Evolutionary conservation across 1,140 invertebrate genomes (phyloP).

Genomic region (Globodera rostochiensis): DNA sequence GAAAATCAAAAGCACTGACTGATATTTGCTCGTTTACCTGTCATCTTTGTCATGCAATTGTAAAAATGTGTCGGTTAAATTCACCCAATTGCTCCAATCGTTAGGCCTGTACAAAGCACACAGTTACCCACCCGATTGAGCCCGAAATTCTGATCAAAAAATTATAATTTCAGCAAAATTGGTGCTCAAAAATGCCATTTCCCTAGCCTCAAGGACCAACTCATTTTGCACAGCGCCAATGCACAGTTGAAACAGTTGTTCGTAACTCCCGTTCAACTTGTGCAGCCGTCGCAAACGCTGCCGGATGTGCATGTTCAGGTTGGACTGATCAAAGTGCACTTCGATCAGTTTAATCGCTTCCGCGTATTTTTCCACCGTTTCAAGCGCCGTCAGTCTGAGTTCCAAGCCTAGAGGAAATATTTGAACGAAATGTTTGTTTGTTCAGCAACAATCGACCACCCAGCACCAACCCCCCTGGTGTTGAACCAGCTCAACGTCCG

Average conservation of each 20-base stretch:
- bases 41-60: not conserved
- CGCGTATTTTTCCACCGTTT: conserved; percentile 1
- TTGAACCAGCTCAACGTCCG: conserved; percentile 7
- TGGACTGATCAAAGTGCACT: conserved; percentile 8
- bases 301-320: not conserved
- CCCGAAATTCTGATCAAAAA: no score
- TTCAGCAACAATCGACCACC: no score
- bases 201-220: not conserved
- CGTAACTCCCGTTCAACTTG: not conserved
- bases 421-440: not conserved
- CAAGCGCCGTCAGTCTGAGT: conserved; percentile 36
- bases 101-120: conserved; percentile 22
- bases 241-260: not conserved
- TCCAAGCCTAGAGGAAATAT: conserved; percentile 43
- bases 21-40: not conserved
- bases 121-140: no score
- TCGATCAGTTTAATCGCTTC: conserved; percentile 41
- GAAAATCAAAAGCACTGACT: not conserved
- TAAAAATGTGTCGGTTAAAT: conserved; percentile 15
- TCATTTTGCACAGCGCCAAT: conserved; percentile 29
- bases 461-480: conserved; percentile 17
- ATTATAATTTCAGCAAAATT: no score
- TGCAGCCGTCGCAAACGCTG: conserved; percentile 1
- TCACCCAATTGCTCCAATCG: conserved; percentile 34
- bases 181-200: no score